Evolutionary conservation across 1,140 invertebrate genomes (phyloP).

Genomic region (Triops longicaudatus): DNA sequence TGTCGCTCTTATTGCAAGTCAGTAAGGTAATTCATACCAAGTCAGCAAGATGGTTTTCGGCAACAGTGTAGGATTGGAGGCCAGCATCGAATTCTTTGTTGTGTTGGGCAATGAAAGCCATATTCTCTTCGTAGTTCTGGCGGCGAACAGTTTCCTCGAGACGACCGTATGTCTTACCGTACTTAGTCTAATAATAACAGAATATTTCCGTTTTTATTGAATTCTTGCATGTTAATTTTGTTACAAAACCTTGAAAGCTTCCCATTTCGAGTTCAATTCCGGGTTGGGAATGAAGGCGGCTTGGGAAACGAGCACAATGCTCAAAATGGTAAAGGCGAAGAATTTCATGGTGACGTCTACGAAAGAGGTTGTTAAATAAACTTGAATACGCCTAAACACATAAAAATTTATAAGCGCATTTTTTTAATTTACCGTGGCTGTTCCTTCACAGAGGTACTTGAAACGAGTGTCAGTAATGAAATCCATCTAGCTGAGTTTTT

Average conservation of each 20-base stretch:
- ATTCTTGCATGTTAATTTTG: too few relatives aligned
- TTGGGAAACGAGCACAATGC: background rate
- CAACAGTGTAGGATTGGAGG: constrained; percentile 49
- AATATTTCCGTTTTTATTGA: background rate
- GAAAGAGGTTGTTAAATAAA: background rate
- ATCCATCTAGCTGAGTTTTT: too few relatives aligned
- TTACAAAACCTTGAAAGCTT: background rate
- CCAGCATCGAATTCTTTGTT: constrained; percentile 51
- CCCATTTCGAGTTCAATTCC: constrained; percentile 9
- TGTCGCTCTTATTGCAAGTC: background rate
- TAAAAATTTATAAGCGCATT: too few relatives aligned
- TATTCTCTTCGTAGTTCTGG: constrained; percentile 50
- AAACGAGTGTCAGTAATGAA: too few relatives aligned
- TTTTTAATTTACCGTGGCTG: background rate
- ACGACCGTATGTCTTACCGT: constrained; percentile 45
- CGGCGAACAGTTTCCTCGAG: constrained; percentile 41
- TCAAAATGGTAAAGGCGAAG: background rate
- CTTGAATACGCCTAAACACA: too few relatives aligned
- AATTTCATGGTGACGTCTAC: background rate
- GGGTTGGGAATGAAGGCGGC: constrained; percentile 13
- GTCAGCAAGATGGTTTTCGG: constrained; percentile 56
- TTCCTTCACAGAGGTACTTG: too few relatives aligned
- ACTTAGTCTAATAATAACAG: constrained; percentile 38
- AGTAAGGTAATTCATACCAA: constrained; percentile 40
- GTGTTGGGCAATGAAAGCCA: constrained; percentile 48